These are phyloP conservation scores for Hyperoplus lanceolatus DNA, from an alignment of 2,797 vertebrate genomes.

Conservation along the genomic window DNA sequence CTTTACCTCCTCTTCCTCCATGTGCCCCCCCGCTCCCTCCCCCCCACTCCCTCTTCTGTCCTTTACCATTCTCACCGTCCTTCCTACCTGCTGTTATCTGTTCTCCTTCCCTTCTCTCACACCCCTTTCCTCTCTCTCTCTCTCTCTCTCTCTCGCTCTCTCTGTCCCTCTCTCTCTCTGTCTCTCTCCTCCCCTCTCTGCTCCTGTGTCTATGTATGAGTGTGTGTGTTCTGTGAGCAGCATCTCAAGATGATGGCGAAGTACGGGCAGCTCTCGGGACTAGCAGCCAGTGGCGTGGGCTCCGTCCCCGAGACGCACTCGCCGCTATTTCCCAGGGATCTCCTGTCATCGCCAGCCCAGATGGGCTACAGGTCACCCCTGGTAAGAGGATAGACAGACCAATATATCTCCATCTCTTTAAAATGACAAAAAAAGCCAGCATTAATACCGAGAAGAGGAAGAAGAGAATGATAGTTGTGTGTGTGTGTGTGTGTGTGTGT, in stretches of 20 bases:
- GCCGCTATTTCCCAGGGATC: constrained; percentile 86
- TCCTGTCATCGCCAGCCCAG: constrained; percentile 83
- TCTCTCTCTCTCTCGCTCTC: constrained; percentile 25
- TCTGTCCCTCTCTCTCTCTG: constrained; percentile 22
- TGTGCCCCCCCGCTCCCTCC: constrained; percentile 38
- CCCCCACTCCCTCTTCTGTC: constrained; percentile 62
- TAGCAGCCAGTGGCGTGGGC: constrained; percentile 87
- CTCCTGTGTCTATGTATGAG: constrained; percentile 80
- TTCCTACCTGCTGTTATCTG: constrained; percentile 80
- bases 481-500: constrained; percentile 5
- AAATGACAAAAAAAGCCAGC: constrained; percentile 29
- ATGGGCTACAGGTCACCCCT: constrained; percentile 85
- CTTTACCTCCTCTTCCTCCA: constrained; percentile 76
- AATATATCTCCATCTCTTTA: constrained; percentile 67
- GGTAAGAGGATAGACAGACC: constrained; percentile 86
- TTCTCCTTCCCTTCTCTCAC: constrained; percentile 66
- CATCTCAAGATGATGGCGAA: constrained; percentile 88
- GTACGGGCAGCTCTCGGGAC: constrained; percentile 87
- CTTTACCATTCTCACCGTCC: constrained; percentile 77
- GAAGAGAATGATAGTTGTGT: constrained; percentile 34
- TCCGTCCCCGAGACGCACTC: constrained; percentile 86
- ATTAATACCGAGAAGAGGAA: background rate
- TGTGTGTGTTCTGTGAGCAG: constrained; percentile 84
- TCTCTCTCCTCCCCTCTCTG: constrained; percentile 64
- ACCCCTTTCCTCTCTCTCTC: constrained; percentile 44